phyloP scores from a whole-genome alignment of 1,140 invertebrate species.

The Drosophila repletoides region DNA sequence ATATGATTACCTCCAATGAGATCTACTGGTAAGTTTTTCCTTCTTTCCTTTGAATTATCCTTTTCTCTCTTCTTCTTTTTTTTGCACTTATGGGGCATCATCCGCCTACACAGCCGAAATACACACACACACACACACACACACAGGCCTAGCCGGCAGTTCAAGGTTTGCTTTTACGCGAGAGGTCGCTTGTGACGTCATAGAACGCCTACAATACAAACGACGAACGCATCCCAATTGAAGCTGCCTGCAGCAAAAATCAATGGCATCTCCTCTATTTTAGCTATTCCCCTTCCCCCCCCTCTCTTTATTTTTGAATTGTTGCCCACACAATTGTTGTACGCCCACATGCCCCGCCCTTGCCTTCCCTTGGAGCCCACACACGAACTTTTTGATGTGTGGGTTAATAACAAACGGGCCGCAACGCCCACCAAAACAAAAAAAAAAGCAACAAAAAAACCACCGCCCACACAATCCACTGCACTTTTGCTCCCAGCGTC shows the following conservation, averaged over 20 bases:
- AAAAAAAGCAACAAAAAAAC: no score
- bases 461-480: conserved; percentile 14
- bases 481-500: conserved; percentile 15
- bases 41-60: conserved; percentile 10
- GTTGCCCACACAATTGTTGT: conserved; percentile 14
- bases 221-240: conserved; percentile 2
- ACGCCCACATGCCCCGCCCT: conserved; percentile 10
- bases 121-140: background rate
- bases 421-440: conserved; percentile 9
- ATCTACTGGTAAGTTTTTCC: conserved; percentile 76
- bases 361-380: conserved; percentile 7
- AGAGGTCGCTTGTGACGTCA: conserved; percentile 47
- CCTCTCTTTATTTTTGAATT: background rate
- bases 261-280: conserved; percentile 26
- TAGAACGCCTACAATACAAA: conserved; percentile 18
- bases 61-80: conserved; percentile 12
- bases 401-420: conserved; percentile 13
- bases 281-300: background rate
- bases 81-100: conserved; percentile 39
- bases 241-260: conserved; percentile 31
- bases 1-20: conserved; percentile 81
- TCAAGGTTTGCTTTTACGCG: conserved; percentile 31
- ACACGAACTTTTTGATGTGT: conserved; percentile 21
- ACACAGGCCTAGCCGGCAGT: conserved; percentile 11
- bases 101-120: conserved; percentile 8